Evolutionary conservation across 2,113 vertebrate genomes (phyloP).

Genomic region (Piaya cayana): DNA sequence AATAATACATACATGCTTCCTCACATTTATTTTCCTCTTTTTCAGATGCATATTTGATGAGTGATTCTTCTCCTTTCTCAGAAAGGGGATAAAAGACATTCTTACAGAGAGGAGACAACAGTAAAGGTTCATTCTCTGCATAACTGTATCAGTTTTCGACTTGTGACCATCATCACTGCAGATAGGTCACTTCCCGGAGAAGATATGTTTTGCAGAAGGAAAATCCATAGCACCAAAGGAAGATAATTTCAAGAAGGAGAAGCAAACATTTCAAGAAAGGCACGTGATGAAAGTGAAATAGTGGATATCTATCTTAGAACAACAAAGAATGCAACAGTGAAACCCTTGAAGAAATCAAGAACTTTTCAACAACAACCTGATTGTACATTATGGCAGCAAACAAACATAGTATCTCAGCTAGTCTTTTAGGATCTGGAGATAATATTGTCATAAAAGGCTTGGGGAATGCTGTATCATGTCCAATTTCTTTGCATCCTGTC

Average conservation of each 20-base stretch:
- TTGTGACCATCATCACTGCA: neutral
- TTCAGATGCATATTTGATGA: neutral
- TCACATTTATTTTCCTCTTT: neutral
- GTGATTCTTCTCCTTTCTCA: neutral
- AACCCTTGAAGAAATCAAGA: neutral
- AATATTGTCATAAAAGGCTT: neutral
- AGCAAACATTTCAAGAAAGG: neutral
- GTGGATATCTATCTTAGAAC: neutral
- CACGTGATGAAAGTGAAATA: neutral
- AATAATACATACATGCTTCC: rapidly evolving
- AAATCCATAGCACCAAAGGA: neutral
- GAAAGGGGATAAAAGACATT: neutral
- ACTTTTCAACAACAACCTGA: neutral
- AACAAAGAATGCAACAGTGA: neutral
- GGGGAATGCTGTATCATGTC: neutral
- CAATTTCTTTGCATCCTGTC: neutral
- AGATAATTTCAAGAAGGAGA: neutral
- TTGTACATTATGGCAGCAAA: neutral
- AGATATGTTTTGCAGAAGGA: neutral
- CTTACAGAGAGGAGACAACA: neutral
- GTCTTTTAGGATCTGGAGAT: neutral
- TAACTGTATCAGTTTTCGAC: neutral
- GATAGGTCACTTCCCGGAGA: neutral
- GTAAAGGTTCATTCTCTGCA: neutral
- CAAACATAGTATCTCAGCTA: neutral